Evolutionary conservation across 2,888 invertebrate species (phyloP), one percentile per base, ranked within the genome.

Genomic region (Melinaea menophilus): DNA sequence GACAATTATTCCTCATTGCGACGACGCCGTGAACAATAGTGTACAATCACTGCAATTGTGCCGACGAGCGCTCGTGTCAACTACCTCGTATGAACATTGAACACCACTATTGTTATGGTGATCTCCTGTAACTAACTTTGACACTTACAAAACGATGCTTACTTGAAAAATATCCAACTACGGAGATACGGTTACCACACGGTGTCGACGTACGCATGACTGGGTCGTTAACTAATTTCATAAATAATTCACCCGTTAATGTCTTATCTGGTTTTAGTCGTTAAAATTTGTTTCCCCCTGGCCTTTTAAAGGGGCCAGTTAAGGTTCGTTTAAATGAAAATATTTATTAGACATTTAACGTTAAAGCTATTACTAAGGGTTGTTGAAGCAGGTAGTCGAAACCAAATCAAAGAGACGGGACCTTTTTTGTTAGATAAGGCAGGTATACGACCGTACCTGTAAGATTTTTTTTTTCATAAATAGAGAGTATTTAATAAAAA

Each of bases 71-170:
- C 77, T 76, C 77, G 82, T 84, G 88, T 85, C 88, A 82, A 85
- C 86, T 80, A 86, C 82, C 85, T 86, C 84, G 37, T 79, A 78
- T 81, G 82, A 79, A 81, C 79, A 75, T 75, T 81, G 82, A 79
- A 81, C 79, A 75, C 75, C 72, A 76, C 79, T 76, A 86, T 89
- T 90, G 88, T 90, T 84, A 88, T 89, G 87, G 81, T 86, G 85
- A 88, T 88, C 77, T 74, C 79, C 72, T 71, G 74, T 72, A 78
- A 79, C 77, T 75, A 78, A 75, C 83, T 83, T 85, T 82, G 81
- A 81, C 79, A 82, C 75, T 85, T 72, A 74, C 73, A 62, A 76
- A 86, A 88, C 88, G 86, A 90, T 85, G 82, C 79, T 78, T 73
- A 66, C 71, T 72, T 68, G 69, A 69, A 69, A 68, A 78, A 85